These are phyloP conservation scores for Styela plicata DNA, from an alignment of 23 tunicate genomes.

Conservation along the genomic window DNA sequence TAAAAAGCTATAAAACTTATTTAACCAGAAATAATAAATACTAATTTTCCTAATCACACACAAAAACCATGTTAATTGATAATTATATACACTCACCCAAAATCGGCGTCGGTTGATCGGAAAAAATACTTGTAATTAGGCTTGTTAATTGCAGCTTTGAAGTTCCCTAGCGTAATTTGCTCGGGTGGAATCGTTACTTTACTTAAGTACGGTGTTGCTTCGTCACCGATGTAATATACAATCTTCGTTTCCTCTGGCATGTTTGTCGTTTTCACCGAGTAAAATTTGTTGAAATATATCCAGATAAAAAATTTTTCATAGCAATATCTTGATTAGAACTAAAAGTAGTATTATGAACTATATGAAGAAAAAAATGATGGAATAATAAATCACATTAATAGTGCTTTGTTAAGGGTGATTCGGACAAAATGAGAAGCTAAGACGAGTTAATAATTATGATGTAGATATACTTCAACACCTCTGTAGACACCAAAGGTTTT, in stretches of 20 bases:
- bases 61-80: too few species aligned
- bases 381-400: too few species aligned
- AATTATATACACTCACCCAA: constrained; percentile 76
- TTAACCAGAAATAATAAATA: too few species aligned
- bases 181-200: constrained; percentile 66
- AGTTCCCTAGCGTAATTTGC: constrained; percentile 62
- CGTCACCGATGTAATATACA: constrained; percentile 90
- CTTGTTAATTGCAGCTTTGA: constrained; percentile 80
- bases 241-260: constrained; percentile 92
- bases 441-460: too few species aligned
- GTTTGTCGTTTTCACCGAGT: background rate
- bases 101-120: constrained; percentile 84
- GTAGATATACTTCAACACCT: too few species aligned
- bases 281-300: background rate
- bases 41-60: too few species aligned
- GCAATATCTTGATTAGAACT: background rate
- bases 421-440: too few species aligned
- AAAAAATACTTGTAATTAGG: constrained; percentile 83
- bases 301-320: background rate
- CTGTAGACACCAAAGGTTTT: too few species aligned
- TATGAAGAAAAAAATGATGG: too few species aligned
- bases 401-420: too few species aligned
- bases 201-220: constrained; percentile 82
- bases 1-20: too few species aligned
- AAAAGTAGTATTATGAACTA: too few species aligned